Evolutionary conservation across 2,888 invertebrate species (phyloP), one percentile per base, ranked within the genome.

Genomic region (Torymus aiolomorphi): DNA sequence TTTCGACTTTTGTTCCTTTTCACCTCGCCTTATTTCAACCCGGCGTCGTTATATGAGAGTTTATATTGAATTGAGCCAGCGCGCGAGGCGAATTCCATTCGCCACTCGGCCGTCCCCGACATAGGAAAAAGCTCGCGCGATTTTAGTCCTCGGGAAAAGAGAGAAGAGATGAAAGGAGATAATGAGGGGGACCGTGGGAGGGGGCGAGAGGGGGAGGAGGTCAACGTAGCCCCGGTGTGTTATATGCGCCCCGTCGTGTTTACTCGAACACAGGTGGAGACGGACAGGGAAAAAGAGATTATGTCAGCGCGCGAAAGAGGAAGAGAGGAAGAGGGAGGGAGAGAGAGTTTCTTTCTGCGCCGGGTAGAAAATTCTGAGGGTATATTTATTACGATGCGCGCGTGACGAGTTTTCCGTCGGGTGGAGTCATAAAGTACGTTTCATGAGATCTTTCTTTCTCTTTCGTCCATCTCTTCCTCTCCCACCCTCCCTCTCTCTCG

Each of bases 111-210:
- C 31, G 31, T 31, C 3, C 31, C 31, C 31, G 31, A 31, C 31
- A 42, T 56, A 24, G 18, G 16, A 18, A 31, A 42, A 54, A 56
- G 24, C 13, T 4, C 42, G 18, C 13, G 51, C 18, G 31, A 67
- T 49, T 63, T 54, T 31, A 65, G 52, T 49, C 14, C 62, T 20
- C 18, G 52, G 56, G 54, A 73, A 62, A 63, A 31, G 31, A 65
- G 51, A 63, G 18, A 63, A 65, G 18, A 76, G 63, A 76, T 76
- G 76, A 76, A 76, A 70, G 56, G 69, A 76, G 76, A 76, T 76
- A 76, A 76, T 76, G 70, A 76, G 76, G 63, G 42, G 5, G 76
- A 42, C 59, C 20, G 57, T 16, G 62, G 16, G 2, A 42, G 42
- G 42, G 16, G 18, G n/a, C 18, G 51, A 16, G 52, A 63, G 65